Evolutionary conservation across 2,888 invertebrate genomes (phyloP).

Genomic region (Drosophila emarginata): DNA sequence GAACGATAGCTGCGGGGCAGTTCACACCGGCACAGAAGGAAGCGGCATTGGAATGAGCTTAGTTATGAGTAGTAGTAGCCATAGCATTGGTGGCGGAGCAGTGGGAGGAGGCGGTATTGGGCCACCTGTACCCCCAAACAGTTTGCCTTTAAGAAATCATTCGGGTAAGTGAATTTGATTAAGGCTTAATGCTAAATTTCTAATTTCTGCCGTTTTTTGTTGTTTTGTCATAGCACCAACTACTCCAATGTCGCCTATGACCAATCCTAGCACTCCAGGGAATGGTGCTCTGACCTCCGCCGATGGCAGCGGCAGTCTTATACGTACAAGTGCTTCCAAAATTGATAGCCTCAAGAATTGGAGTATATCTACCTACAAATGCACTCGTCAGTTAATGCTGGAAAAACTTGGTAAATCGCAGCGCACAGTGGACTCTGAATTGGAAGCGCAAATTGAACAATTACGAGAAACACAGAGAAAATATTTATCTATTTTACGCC

Average conservation of each 20-base stretch:
- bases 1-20: conserved; percentile 89
- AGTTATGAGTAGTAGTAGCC: conserved; percentile 59
- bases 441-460: conserved; percentile 96
- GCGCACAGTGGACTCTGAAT: conserved; percentile 94
- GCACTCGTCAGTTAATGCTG: conserved; percentile 97
- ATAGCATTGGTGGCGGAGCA: conserved; percentile 41
- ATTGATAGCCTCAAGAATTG: conserved; percentile 97
- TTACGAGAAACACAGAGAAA: conserved; percentile 96
- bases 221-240: conserved; percentile 79
- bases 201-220: not conserved
- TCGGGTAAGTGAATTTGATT: conserved; percentile 83
- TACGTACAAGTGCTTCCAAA: conserved; percentile 86
- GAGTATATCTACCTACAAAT: conserved; percentile 99
- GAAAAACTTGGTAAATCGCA: conserved; percentile 98
- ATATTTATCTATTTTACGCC: conserved; percentile 92
- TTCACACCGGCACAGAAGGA: conserved; percentile 88
- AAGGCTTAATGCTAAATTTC: not conserved
- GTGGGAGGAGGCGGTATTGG: conserved; percentile 83
- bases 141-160: conserved; percentile 88
- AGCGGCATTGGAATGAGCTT: conserved; percentile 46
- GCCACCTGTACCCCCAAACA: conserved; percentile 86
- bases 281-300: conserved; percentile 60
- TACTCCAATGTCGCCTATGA: conserved; percentile 83
- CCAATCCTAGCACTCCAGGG: conserved; percentile 64
- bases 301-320: conserved; percentile 73